Percentiles rank a stretch among this genome's conserved stretches.
Evolutionary conservation across 2,888 invertebrate genomes (phyloP).

Genomic region (Agonopterix heracliana): DNA sequence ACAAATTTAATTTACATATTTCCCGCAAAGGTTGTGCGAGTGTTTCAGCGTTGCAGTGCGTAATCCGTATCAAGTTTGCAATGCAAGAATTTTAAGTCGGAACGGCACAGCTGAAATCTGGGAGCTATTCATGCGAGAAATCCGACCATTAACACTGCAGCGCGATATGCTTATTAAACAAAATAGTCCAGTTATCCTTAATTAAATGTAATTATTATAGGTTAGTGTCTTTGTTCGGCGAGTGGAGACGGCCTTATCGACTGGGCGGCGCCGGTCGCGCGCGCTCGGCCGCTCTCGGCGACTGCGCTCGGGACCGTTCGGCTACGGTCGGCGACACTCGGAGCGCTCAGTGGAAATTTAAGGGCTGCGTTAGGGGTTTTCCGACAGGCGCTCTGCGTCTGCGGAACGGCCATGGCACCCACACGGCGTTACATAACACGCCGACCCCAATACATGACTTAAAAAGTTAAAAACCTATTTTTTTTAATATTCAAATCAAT

Average conservation of each 20-base stretch:
- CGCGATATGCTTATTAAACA: constrained; percentile 54
- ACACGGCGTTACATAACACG: constrained; percentile 45
- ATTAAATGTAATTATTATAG: constrained; percentile 75
- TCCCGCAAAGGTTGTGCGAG: neutral
- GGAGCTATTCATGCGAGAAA: constrained; percentile 28
- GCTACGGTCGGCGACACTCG: constrained; percentile 39
- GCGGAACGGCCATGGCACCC: constrained; percentile 37
- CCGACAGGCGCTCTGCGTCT: constrained; percentile 52
- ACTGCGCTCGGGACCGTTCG: constrained; percentile 45
- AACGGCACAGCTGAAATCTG: constrained; percentile 16
- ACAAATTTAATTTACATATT: constrained; percentile 10
- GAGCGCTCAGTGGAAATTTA: constrained; percentile 58
- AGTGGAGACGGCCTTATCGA: constrained; percentile 75
- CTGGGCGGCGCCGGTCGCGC: constrained; percentile 72
- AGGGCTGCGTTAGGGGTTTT: constrained; percentile 66
- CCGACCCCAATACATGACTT: constrained; percentile 29
- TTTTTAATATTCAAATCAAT: neutral
- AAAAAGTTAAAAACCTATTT: neutral
- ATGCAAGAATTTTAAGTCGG: neutral
- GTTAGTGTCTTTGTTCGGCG: constrained; percentile 73
- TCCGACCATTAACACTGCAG: constrained; percentile 36
- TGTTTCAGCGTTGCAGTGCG: neutral
- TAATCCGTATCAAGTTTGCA: neutral
- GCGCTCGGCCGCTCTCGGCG: constrained; percentile 48
- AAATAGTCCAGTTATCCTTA: constrained; percentile 66